Base-by-base conservation (phyloP, 2,888 invertebrate species). In the Rhorus exstirpatorius region DNA sequence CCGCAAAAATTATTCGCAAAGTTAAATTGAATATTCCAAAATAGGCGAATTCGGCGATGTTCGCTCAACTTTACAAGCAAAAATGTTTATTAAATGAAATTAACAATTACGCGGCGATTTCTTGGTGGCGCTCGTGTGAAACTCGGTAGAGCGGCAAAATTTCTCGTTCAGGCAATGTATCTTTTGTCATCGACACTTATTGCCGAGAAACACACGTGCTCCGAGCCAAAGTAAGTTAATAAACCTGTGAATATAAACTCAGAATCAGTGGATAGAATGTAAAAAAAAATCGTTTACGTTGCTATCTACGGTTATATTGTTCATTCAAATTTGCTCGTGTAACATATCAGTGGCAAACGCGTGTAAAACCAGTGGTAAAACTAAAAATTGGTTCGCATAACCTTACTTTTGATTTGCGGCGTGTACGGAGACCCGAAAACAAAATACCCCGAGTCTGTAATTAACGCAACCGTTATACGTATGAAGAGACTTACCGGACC, bases 401-500 rank as follows among this genome's bases (percentile, higher is more conserved):
- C 41, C 41, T 41, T 10, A 41, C 8, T 12, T 12, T n/a, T n/a
- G n/a, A n/a, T 41, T 8, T 41, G 31, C 2, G 31, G 3, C 3
- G n/a, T n/a, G n/a, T n/a, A n/a, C n/a, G n/a, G n/a, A n/a, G n/a
- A n/a, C n/a, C n/a, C n/a, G n/a, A n/a, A n/a, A n/a, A n/a, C n/a
- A n/a, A n/a, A n/a, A n/a, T n/a, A n/a, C n/a, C n/a, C n/a, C n/a
- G n/a, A n/a, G n/a, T n/a, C n/a, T n/a, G n/a, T n/a, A n/a, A n/a
- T n/a, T n/a, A n/a, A n/a, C n/a, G n/a, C n/a, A n/a, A n/a, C n/a
- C n/a, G 31, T 53, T 1, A 65, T 68, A 2, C 65, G 72, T 55
- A 70, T 75, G 63, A 70, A 60, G 21, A 53, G 19, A 67, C 31
- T 79, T 0, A 24, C 72, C 0, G 84, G 67, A 0, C 53, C 68